Evolutionary conservation across 2,113 vertebrate genomes (phyloP).

Genomic region (Campylorhamphus procurvoides): DNA sequence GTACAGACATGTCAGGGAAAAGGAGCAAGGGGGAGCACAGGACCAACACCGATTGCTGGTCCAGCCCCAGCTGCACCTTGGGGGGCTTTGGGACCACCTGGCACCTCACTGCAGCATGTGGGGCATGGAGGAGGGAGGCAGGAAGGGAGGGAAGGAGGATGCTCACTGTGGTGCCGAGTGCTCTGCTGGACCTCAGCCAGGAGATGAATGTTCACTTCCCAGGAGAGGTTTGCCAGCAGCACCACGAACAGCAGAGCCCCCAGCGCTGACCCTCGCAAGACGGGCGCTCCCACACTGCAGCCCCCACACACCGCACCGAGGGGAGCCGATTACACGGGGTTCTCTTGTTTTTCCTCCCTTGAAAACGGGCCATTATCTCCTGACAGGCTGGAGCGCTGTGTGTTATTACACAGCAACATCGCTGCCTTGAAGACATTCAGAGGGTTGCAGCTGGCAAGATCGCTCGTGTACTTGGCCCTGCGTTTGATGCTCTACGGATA

Average conservation of each 20-base stretch:
- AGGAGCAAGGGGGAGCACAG: fast-evolving
- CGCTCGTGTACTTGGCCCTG: background rate
- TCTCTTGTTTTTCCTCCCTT: background rate
- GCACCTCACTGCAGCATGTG: background rate
- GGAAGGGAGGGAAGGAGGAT: background rate
- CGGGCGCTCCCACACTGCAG: background rate
- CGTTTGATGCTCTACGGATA: background rate
- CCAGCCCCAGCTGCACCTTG: background rate
- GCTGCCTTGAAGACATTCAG: background rate
- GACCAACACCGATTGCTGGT: background rate
- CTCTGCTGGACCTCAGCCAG: background rate
- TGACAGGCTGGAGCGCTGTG: background rate
- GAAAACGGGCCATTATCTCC: background rate
- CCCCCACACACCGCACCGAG: background rate
- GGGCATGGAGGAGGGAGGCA: background rate
- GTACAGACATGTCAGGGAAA: background rate
- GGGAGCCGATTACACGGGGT: fast-evolving
- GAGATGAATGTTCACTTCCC: background rate
- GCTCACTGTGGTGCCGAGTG: fast-evolving
- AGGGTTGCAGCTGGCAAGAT: slow-evolving; percentile 45
- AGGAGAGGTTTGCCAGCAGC: background rate
- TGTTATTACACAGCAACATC: background rate
- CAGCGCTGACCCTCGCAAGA: fast-evolving
- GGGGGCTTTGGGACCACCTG: background rate
- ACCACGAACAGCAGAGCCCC: background rate